These are phyloP conservation scores for Drosophila affinis DNA, from an alignment of 2,888 invertebrate species.

Conservation along the genomic window DNA sequence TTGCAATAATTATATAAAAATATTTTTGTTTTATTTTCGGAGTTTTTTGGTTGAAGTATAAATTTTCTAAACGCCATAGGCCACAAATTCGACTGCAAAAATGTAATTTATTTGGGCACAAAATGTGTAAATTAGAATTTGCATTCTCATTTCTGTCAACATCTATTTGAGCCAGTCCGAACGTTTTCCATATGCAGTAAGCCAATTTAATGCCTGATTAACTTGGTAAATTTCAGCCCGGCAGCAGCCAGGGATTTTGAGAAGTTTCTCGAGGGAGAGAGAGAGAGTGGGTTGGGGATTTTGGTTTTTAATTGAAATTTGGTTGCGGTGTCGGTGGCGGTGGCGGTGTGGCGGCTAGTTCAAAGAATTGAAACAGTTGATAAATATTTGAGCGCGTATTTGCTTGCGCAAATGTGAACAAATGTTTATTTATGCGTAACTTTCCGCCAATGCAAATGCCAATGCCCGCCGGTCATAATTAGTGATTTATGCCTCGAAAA, in stretches of 20 bases:
- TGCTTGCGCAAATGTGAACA: constrained; percentile 22
- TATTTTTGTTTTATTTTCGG: constrained; percentile 13
- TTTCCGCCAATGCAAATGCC: constrained; percentile 25
- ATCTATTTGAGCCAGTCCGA: constrained; percentile 34
- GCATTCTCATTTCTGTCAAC: constrained; percentile 64
- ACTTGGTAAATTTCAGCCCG: constrained; percentile 54
- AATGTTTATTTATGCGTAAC: constrained; percentile 38
- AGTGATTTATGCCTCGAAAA: constrained; percentile 11
- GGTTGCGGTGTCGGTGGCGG: constrained; percentile 32
- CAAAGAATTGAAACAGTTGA: constrained; percentile 26
- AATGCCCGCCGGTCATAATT: constrained; percentile 54
- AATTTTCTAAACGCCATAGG: not conserved
- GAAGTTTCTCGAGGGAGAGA: not conserved
- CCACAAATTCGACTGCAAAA: constrained; percentile 39
- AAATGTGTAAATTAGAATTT: constrained; percentile 55
- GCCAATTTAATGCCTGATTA: constrained; percentile 71
- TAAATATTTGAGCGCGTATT: constrained; percentile 31
- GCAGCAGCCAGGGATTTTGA: not conserved
- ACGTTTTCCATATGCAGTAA: constrained; percentile 40
- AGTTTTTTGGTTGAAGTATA: not conserved
- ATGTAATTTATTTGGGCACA: constrained; percentile 57
- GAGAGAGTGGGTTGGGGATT: not conserved
- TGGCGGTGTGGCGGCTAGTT: constrained; percentile 20
- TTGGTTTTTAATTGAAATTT: constrained; percentile 49
- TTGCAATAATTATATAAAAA: constrained; percentile 26